These are phyloP conservation scores for Trissoscelio sp. DNA, from an alignment of 2,888 invertebrate species.

Conservation along the genomic window DNA sequence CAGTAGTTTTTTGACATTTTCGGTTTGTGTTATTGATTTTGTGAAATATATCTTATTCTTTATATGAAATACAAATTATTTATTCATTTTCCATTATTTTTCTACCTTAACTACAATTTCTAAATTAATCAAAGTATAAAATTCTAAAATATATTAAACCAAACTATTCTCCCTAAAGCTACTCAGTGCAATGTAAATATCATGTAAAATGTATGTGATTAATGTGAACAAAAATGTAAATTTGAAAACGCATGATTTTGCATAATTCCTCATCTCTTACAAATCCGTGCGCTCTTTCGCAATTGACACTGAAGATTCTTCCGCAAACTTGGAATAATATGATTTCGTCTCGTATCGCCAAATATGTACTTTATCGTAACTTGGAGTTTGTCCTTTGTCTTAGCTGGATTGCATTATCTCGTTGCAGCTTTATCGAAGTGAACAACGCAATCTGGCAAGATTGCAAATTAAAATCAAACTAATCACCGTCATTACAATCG, in stretches of 20 bases:
- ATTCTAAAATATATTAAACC: too few species aligned
- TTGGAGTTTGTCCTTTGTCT: slow-evolving; percentile 54
- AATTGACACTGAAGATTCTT: slow-evolving; percentile 46
- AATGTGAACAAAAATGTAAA: too few species aligned
- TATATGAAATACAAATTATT: too few species aligned
- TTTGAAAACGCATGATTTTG: slow-evolving; percentile 39
- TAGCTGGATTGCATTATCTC: slow-evolving; percentile 45
- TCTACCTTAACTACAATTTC: too few species aligned
- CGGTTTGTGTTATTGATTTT: too few species aligned
- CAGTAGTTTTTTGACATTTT: too few species aligned
- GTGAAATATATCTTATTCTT: too few species aligned
- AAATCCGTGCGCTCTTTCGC: not conserved
- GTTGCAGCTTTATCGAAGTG: slow-evolving; percentile 40
- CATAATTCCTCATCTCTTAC: slow-evolving; percentile 11
- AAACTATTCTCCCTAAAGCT: too few species aligned
- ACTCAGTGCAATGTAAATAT: too few species aligned
- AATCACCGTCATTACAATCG: slow-evolving; percentile 41
- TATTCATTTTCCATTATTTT: too few species aligned
- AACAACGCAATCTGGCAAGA: slow-evolving; percentile 59
- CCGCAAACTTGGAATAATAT: slow-evolving; percentile 56
- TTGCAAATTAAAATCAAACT: slow-evolving; percentile 60
- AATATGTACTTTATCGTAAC: slow-evolving; percentile 66
- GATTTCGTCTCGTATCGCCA: slow-evolving; percentile 61
- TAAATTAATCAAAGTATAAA: too few species aligned
- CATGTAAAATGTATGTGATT: too few species aligned